Percentiles rank a stretch among this genome's conserved stretches.
Conservation (phyloP, 35 echinoderm and acorn worm genomes). For the Heliocidaris tuberculata region DNA sequence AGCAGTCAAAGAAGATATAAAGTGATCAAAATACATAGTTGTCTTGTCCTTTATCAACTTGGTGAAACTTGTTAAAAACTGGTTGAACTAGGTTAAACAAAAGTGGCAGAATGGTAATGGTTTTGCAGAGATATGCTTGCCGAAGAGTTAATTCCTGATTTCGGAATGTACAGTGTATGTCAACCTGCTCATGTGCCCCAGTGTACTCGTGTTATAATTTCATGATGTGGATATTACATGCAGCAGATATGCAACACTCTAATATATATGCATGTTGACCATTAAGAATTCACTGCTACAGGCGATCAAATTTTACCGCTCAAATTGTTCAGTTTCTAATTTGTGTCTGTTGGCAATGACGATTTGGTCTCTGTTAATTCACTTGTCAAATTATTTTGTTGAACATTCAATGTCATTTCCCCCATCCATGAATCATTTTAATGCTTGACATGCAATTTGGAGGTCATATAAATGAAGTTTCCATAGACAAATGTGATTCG, state of each 20-base stretch:
- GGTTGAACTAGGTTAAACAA: not conserved
- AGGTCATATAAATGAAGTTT: not conserved
- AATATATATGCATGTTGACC: not conserved
- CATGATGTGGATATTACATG: not conserved
- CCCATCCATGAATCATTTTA: not conserved
- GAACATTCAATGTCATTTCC: not conserved
- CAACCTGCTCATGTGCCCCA: no score
- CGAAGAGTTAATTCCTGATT: not conserved
- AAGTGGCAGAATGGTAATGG: not conserved
- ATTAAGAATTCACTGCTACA: not conserved
- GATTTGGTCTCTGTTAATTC: not conserved
- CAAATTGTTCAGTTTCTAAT: not conserved
- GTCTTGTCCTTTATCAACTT: not conserved
- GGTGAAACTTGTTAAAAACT: no score
- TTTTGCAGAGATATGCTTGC: not conserved
- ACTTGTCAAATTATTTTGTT: not conserved
- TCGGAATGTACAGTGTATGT: no score
- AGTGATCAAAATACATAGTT: no score
- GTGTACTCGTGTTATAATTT: not conserved
- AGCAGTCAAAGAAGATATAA: no score
- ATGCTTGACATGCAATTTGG: not conserved
- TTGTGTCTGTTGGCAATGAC: not conserved
- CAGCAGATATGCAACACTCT: not conserved
- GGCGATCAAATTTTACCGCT: not conserved
- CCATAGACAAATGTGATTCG: not conserved